Evolutionary conservation across 2,888 invertebrate genomes (phyloP), one percentile per base, ranked within the genome.

Genomic region (Gisinianus flammeolus): DNA sequence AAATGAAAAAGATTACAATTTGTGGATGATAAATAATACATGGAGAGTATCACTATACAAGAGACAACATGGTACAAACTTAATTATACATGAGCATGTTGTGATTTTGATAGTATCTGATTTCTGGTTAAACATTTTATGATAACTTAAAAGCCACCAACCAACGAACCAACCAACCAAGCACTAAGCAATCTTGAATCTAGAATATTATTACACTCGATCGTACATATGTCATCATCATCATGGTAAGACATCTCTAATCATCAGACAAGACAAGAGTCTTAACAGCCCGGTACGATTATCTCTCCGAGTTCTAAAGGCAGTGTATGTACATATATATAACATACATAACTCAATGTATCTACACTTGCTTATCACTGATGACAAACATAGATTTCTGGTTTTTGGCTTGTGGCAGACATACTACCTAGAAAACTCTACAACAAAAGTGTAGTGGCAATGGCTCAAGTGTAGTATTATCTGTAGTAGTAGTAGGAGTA

Each of bases 191-290:
- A 19, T 2, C 19, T 66, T 28, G 26, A 28, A 19, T 30, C 16
- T 64, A 64, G 22, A 64, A 28, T 64, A 12, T 26, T 2, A 19
- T 31, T 28, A 19, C 1, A 66, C 66, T 26, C 28, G 30, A 10
- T 24, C 26, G 26, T 62, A 26, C 26, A 16, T 62, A 62, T 44
- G 44, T 44, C 44, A 44, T 58, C 31, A 31, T 31, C 67, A 67
- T 67, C 67, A 67, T 33, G 67, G 33, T 31, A 35, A 33, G 67
- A 33, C 19, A 67, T 67, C 67, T 67, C 67, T 67, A 67, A 67
- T 67, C 67, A n/a, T n/a, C n/a, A n/a, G n/a, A n/a, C n/a, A n/a
- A 67, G 67, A 67, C 67, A 67, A 67, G 67, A 67, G 62, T 62
- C 28, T 58, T 58, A 58, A 58, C 56, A 58, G 22, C 62, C 26